These are phyloP conservation scores for Brachystomella parvula DNA, from an alignment of 1,140 invertebrate species.

Conservation along the genomic window DNA sequence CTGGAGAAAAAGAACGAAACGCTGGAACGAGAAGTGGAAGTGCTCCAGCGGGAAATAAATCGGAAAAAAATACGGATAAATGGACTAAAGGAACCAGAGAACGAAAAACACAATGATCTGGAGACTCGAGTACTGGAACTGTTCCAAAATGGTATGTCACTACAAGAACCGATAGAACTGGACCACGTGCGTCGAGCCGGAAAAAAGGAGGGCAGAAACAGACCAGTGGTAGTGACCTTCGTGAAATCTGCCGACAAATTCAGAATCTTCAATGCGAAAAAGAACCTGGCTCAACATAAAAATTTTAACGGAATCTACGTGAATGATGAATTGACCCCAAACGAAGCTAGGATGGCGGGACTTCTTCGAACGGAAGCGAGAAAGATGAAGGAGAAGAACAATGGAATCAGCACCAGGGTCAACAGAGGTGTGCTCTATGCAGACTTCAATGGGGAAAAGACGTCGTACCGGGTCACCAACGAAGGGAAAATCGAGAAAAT, in stretches of 20 bases:
- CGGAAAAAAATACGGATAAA: neutral
- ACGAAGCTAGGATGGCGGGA: neutral
- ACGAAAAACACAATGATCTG: neutral
- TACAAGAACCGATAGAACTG: neutral
- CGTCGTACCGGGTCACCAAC: no score
- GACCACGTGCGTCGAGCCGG: neutral
- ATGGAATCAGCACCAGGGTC: neutral
- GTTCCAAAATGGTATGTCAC: neutral
- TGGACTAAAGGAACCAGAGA: neutral
- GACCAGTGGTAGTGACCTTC: neutral
- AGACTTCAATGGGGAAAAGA: no score
- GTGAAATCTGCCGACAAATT: neutral
- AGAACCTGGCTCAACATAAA: neutral
- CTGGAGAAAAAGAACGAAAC: no score
- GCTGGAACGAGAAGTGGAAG: neutral
- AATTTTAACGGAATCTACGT: neutral
- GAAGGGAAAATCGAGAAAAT: no score
- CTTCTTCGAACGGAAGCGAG: neutral
- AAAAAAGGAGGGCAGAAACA: neutral
- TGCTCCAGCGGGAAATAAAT: neutral
- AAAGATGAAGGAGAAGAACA: neutral
- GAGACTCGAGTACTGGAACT: neutral
- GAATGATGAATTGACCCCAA: neutral
- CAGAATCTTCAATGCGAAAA: neutral
- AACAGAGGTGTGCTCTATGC: no score